phyloP scores from a whole-genome alignment of 2,113 vertebrate species.

The Neopipo cinnamomea region DNA sequence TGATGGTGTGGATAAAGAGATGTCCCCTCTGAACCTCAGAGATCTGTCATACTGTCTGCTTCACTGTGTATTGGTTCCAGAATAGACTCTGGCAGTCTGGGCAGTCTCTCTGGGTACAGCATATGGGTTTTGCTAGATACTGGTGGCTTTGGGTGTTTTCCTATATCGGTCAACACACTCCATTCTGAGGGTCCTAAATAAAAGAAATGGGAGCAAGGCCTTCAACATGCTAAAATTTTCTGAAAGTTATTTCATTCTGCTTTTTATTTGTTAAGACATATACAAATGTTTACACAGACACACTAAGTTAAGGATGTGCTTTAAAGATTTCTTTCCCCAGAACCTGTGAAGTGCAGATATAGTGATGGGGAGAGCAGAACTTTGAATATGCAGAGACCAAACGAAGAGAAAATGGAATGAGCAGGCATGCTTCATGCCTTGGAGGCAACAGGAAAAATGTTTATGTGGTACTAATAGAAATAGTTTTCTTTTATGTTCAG shows the following conservation, averaged over 20 bases:
- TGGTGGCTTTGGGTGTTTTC: background rate
- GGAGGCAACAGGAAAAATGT: background rate
- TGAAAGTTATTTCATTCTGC: background rate
- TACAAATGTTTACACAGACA: background rate
- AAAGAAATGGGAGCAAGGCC: background rate
- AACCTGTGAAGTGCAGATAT: background rate
- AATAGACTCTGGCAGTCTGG: background rate
- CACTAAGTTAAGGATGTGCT: background rate
- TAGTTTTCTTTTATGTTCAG: background rate
- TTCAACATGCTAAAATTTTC: fast-evolving
- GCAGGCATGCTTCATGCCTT: background rate
- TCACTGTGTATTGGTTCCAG: background rate
- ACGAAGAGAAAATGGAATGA: background rate
- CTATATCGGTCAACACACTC: background rate
- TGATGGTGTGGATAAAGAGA: background rate
- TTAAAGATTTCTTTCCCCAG: background rate
- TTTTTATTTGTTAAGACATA: background rate
- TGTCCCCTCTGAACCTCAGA: background rate
- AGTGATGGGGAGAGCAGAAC: background rate
- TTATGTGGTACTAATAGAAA: background rate
- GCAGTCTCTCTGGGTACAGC: background rate
- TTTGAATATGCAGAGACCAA: background rate
- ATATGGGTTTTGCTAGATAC: background rate
- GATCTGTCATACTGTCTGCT: background rate
- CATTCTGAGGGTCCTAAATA: background rate